Conservation (phyloP, 2,797 vertebrate genomes). For the Typhlichthys subterraneus region DNA sequence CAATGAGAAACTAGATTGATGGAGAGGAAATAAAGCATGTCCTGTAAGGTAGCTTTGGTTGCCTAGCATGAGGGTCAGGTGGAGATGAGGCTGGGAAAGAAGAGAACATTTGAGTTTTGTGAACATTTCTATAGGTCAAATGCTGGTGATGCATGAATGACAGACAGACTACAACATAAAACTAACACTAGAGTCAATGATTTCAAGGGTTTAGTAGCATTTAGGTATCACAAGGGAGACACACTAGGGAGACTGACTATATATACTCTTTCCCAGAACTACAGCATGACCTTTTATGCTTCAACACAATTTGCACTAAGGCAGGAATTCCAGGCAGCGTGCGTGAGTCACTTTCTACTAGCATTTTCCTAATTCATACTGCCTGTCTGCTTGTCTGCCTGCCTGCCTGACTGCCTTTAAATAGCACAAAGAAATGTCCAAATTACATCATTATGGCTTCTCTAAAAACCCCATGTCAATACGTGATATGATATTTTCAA, state of each 20-base stretch:
- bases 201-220: constrained; percentile 31
- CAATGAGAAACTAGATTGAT: constrained; percentile 35
- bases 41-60: constrained; percentile 32
- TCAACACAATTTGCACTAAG: constrained; percentile 51
- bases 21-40: constrained; percentile 63
- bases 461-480: constrained; percentile 50
- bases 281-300: constrained; percentile 53
- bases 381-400: constrained; percentile 38
- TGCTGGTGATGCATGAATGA: constrained; percentile 51
- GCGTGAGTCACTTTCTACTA: constrained; percentile 73
- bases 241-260: too few species aligned
- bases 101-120: constrained; percentile 52
- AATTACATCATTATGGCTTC: constrained; percentile 80
- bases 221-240: not conserved
- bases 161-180: constrained; percentile 39
- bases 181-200: constrained; percentile 45
- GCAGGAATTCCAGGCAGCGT: constrained; percentile 78
- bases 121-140: constrained; percentile 39
- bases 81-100: constrained; percentile 43
- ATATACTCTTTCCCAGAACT: constrained; percentile 10
- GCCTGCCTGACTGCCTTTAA: constrained; percentile 68
- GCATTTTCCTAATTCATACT: constrained; percentile 76
- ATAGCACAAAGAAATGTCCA: constrained; percentile 78
- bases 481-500: constrained; percentile 69
- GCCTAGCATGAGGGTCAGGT: constrained; percentile 14